Conservation (phyloP, 2,113 vertebrate species). For the Philantomba maxwellii region DNA sequence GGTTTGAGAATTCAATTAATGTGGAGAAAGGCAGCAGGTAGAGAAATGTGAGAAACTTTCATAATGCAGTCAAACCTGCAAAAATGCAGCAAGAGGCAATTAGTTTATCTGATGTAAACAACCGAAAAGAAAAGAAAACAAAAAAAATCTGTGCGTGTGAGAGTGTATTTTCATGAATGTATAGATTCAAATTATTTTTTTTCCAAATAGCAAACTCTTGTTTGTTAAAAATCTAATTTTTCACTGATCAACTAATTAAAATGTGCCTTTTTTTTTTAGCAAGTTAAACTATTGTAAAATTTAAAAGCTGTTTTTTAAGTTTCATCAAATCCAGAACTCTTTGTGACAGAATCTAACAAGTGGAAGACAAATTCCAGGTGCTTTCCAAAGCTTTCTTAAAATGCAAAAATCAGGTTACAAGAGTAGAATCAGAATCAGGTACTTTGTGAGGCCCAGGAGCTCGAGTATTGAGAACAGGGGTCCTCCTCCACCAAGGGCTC, state of each 20-base stretch:
- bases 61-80: background rate
- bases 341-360: background rate
- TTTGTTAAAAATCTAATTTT: slow-evolving; percentile 20
- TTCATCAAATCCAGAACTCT: background rate
- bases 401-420: background rate
- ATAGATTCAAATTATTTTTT: background rate
- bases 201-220: background rate
- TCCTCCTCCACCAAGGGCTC: background rate
- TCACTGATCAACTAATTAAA: background rate
- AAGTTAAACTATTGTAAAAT: background rate
- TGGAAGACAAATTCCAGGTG: background rate
- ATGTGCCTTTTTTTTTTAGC: background rate
- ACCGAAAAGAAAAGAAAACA: background rate
- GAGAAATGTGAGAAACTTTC: background rate
- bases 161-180: background rate
- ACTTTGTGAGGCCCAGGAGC: background rate
- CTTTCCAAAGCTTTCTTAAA: background rate
- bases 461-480: background rate
- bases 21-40: background rate
- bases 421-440: background rate
- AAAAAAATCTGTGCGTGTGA: background rate
- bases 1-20: slow-evolving; percentile 14
- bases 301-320: background rate
- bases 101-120: background rate
- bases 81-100: background rate